Evolutionary conservation across 2,797 vertebrate species (phyloP), one percentile per base, ranked within the genome.

Genomic region (Cynopterus sphinx): DNA sequence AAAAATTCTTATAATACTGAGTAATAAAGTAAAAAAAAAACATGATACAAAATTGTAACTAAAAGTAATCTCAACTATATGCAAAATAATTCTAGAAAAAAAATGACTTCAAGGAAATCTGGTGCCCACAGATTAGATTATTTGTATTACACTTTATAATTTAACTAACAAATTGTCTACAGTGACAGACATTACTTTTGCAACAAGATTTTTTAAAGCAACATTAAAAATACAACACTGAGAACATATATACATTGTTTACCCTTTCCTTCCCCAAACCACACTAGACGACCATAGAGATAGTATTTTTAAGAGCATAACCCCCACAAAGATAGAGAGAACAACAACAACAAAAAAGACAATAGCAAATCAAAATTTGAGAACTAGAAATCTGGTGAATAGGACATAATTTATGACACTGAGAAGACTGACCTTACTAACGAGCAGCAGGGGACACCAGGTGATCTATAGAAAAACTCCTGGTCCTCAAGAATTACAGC

Each of bases 71-170:
- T 87, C 78, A 70, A 82, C 41, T 94, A 43, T 63, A 16, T 77
- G 84, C 77, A 89, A 86, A 81, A 85, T 88, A 91, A 93, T 75
- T 85, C 43, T 43, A 53, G 21, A 21, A 82, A 70, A 70, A 91
- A 95, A 90, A 83, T 61, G 8, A 78, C 86, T 95, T 82, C 19
- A 93, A 89, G 82, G 39, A 90, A 87, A 87, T 36, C 49, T 49
- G 49, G 15, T 92, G 68, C 28, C n/a, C 41, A 86, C 28, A 83
- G 84, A 94, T n/a, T 92, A 67, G 31, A 63, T 89, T 95, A 77
- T 87, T 94, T 93, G 85, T 78, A 75, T 82, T 94, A 43, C 22
- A 79, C 67, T 88, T 97, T 70, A 85, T 85, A 94, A 96, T 96
- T 90, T 95, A 68, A 94, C 78, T 96, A 92, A 89, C n/a, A 95